Evolutionary conservation across 2,113 vertebrate genomes (phyloP).

Genomic region (Neolamprologus tretocephalus): DNA sequence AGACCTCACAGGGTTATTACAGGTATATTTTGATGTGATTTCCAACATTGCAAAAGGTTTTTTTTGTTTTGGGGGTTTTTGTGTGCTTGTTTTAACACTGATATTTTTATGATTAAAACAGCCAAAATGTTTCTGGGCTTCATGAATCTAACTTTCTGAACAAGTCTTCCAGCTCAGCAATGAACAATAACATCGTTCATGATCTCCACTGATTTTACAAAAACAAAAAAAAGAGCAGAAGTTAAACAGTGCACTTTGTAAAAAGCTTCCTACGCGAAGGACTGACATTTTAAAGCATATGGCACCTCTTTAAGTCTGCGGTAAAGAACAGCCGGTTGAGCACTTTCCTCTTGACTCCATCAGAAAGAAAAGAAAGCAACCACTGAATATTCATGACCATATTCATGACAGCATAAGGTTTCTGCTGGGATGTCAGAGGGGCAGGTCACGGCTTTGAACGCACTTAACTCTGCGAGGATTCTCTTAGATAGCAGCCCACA

Average conservation of each 20-base stretch:
- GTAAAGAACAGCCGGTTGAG: constrained; percentile 50
- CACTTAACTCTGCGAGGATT: constrained; percentile 37
- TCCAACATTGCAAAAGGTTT: not conserved
- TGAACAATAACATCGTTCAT: not conserved
- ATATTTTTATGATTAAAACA: not conserved
- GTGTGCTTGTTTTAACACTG: too few species aligned
- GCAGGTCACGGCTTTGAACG: constrained; percentile 51
- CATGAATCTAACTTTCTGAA: not conserved
- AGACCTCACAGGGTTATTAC: not conserved
- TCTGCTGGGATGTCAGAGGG: constrained; percentile 45
- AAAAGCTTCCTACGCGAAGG: not conserved
- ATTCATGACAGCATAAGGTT: constrained; percentile 57
- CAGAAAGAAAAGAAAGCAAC: constrained; percentile 40
- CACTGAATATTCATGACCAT: constrained; percentile 66
- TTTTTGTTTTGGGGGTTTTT: not conserved
- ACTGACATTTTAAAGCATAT: constrained; percentile 59
- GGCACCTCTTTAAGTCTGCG: constrained; percentile 40
- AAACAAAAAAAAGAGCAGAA: not conserved
- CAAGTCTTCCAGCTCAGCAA: not conserved
- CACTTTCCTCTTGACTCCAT: constrained; percentile 10
- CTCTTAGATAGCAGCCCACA: not conserved
- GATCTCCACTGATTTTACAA: not conserved
- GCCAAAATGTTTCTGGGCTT: not conserved
- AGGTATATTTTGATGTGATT: not conserved
- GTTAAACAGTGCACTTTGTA: not conserved